A percentile compares a stretch with the other conserved stretches of the same genome.
Conservation (phyloP, 2,113 vertebrate genomes). For the Sterrhoptilus dennistouni region DNA sequence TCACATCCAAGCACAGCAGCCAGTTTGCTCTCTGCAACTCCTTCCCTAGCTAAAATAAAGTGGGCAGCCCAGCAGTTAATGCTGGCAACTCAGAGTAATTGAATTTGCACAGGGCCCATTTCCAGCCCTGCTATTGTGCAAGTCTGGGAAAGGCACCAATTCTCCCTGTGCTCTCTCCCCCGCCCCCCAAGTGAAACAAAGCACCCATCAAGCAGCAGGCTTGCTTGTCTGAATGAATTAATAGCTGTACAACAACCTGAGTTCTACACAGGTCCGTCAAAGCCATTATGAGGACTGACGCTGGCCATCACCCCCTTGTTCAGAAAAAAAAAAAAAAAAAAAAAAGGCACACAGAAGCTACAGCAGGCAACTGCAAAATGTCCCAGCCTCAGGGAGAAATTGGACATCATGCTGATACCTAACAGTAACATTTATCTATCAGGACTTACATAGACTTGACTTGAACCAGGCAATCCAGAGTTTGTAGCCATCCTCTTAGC, state of each 20-base stretch:
- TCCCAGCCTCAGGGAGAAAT: neutral
- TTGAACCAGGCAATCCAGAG: neutral
- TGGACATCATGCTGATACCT: neutral
- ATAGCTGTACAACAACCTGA: neutral
- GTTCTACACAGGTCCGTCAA: neutral
- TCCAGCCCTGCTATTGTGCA: slow-evolving; percentile 7
- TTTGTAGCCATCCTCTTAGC: neutral
- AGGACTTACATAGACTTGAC: neutral
- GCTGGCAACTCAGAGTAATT: neutral
- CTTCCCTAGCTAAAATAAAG: neutral
- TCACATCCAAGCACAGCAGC: neutral
- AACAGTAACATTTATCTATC: neutral
- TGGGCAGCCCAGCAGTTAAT: neutral
- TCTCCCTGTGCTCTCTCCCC: neutral
- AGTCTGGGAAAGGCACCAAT: slow-evolving; percentile 31
- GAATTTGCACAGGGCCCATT: neutral
- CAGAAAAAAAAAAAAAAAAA: neutral
- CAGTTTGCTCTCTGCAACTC: neutral
- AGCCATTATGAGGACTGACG: neutral
- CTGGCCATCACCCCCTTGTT: neutral
- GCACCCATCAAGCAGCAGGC: neutral
- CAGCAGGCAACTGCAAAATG: neutral
- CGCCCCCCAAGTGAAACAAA: neutral
- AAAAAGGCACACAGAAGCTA: neutral
- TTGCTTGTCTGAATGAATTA: neutral